Evolutionary conservation across 2,888 invertebrate species (phyloP).

Genomic region (Notodonta ziczac): DNA sequence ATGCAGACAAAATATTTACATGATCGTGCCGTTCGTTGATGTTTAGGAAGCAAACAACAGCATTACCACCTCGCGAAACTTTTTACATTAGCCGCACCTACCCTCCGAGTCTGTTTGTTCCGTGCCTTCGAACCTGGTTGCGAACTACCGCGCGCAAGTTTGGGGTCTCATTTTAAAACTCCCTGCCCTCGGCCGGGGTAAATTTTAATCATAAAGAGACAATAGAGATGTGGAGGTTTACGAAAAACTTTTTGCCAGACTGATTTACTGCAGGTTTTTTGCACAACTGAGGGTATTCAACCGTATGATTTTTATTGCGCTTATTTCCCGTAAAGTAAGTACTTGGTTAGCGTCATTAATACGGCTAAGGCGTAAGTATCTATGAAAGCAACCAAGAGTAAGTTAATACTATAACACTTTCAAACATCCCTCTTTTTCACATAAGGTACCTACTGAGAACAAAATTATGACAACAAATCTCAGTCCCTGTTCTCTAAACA

Average conservation of each 20-base stretch:
- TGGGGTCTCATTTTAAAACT: slow-evolving; percentile 75
- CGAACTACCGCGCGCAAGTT: slow-evolving; percentile 71
- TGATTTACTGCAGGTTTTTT: slow-evolving; percentile 64
- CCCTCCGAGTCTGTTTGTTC: slow-evolving; percentile 67
- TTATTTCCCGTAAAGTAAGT: neutral
- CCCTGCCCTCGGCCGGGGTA: slow-evolving; percentile 55
- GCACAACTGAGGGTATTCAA: slow-evolving; percentile 34
- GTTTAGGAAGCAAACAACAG: slow-evolving; percentile 70
- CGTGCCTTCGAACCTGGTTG: slow-evolving; percentile 66
- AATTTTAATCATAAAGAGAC: slow-evolving; percentile 80
- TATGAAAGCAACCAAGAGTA: too few species aligned
- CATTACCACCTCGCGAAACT: slow-evolving; percentile 65
- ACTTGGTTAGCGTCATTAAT: too few species aligned
- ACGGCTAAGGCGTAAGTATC: too few species aligned
- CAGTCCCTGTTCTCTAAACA: too few species aligned
- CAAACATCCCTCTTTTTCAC: too few species aligned
- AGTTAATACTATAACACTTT: too few species aligned
- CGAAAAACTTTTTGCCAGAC: slow-evolving; percentile 57
- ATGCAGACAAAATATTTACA: slow-evolving; percentile 42
- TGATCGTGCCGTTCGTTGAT: slow-evolving; percentile 57
- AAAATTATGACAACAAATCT: too few species aligned
- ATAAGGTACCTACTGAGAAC: too few species aligned
- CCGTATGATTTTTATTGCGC: slow-evolving; percentile 40
- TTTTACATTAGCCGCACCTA: slow-evolving; percentile 75
- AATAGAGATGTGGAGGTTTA: slow-evolving; percentile 67